Conservation (phyloP, 30 jellyfish, hydroid and myxozoan genomes). For the Sanderia malayensis region DNA sequence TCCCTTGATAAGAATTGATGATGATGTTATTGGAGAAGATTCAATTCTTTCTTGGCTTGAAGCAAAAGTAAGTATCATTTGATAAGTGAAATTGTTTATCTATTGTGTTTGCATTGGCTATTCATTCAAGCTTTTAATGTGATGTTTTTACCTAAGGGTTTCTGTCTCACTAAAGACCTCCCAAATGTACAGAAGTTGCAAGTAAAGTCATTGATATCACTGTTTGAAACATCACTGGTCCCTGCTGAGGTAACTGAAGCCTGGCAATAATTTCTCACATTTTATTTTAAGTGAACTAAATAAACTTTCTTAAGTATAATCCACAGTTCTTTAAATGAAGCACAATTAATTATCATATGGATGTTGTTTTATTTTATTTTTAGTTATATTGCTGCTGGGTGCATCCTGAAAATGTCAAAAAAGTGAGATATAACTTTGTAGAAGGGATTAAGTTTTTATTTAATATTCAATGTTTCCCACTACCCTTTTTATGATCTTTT, state of each 20-base stretch:
- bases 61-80: constrained; percentile 65
- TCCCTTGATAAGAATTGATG: constrained; percentile 66
- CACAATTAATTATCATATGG: too few species aligned
- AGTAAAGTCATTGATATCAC: constrained; percentile 53
- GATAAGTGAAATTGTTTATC: too few species aligned
- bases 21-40: constrained; percentile 66
- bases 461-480: neutral
- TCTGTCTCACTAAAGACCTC: constrained; percentile 22
- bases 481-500: neutral
- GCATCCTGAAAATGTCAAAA: constrained; percentile 39
- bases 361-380: neutral
- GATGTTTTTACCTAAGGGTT: constrained; percentile 32
- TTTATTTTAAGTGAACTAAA: too few species aligned
- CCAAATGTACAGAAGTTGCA: constrained; percentile 41
- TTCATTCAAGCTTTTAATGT: neutral
- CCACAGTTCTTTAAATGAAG: too few species aligned
- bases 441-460: neutral
- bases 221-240: constrained; percentile 50
- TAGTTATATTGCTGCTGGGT: constrained; percentile 59
- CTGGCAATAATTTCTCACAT: too few species aligned
- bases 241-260: constrained; percentile 68
- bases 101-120: neutral
- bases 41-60: constrained; percentile 63
- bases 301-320: too few species aligned
- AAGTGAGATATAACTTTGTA: constrained; percentile 30